Base-by-base conservation (phyloP, 2,113 vertebrate species). In the Cygnus buccinator region DNA sequence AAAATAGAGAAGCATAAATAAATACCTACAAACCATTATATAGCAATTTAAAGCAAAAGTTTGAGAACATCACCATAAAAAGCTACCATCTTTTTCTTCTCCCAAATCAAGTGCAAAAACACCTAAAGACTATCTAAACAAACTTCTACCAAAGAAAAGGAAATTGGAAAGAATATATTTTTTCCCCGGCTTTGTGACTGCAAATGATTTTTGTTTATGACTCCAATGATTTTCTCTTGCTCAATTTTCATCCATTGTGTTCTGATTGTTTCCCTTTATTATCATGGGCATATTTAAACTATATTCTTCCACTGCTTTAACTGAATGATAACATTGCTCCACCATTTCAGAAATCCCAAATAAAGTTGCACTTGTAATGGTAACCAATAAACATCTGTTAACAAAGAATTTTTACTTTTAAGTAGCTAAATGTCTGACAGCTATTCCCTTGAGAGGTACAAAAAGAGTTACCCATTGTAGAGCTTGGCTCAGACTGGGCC, bases 401-500 rank as follows among this genome's bases (percentile, higher is more conserved):
- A 75, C 10, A 89, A 81, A 54, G 33, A 87, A 52, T 71, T 81
- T 48, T 25, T 82, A 55, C 37, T 89, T 94, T 71, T 48, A 55
- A 94, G 76, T 33, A 92, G 89, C 46, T 63, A 78, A 87, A 87
- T 74, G 73, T 61, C 48, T 76, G 71, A 89, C 76, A 89, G 65
- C 28, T 71, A 88, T 54, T 93, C 78, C 63, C 63, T 58, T 75
- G 65, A 70, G 68, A 90, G 83, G 41, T 54, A 85, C 58, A 70
- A 88, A 90, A 80, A 91, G 65, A 91, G 18, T 31, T 78, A 2
- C 1, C 39, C 65, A 14, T 41, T 67, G 31, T 57, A 75, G n/a
- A 57, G 2, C 52, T 59, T 87, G 3, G 59, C 43, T 81, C 20
- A 74, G 75, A 48, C 26, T 33, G 23, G 65, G 66, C 33, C 20